Percentiles rank a stretch among this genome's conserved stretches.
Conservation (phyloP, 2,797 vertebrate genomes). For the Sphaeramia orbicularis region DNA sequence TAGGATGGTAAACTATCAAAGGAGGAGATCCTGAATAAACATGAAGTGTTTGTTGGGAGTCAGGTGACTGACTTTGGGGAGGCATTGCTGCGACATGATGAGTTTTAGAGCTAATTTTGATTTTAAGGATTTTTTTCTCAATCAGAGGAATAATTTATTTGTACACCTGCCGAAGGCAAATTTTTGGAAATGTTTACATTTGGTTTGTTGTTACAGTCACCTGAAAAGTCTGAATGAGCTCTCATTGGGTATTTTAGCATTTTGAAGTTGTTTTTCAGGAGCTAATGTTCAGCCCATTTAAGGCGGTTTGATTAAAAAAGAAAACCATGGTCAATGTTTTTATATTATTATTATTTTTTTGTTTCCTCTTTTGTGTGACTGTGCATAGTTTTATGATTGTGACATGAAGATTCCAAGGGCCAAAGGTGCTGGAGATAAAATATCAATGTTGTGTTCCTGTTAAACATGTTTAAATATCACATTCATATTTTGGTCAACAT, state of each 20-base stretch:
- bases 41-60: slow-evolving; percentile 94
- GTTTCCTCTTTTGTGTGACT: no score
- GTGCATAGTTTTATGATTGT: no score
- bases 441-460: not conserved
- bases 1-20: slow-evolving; percentile 92
- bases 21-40: slow-evolving; percentile 92
- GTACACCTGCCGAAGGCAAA: slow-evolving; percentile 64
- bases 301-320: no score
- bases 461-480: not conserved
- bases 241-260: not conserved
- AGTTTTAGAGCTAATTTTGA: slow-evolving; percentile 81
- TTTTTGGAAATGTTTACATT: slow-evolving; percentile 20
- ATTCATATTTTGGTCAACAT: slow-evolving; percentile 15
- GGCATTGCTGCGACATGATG: slow-evolving; percentile 92
- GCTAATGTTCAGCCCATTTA: not conserved
- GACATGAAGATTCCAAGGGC: no score
- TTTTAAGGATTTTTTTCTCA: not conserved
- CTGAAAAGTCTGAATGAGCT: not conserved
- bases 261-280: not conserved
- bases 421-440: no score
- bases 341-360: not conserved
- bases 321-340: not conserved
- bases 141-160: slow-evolving; percentile 84
- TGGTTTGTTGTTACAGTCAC: slow-evolving; percentile 2
- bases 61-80: slow-evolving; percentile 95